Conservation (phyloP, 2,113 vertebrate genomes). For the Progne subis region DNA sequence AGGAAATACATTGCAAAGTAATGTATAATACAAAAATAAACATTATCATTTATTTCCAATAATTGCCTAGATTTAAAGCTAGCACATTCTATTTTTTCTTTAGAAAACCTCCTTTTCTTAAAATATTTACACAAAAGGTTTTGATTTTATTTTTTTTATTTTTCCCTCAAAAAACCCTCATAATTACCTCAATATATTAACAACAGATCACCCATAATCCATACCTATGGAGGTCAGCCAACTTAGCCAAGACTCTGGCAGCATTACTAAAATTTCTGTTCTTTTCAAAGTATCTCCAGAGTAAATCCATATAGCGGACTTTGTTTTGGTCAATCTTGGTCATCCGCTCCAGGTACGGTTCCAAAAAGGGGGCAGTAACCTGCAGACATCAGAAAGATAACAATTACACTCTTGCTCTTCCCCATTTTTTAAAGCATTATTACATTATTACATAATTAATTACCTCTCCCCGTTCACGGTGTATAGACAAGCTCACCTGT, state of each 20-base stretch:
- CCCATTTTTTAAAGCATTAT: not conserved
- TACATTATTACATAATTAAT: not conserved
- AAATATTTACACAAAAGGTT: not conserved
- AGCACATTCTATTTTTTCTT: not conserved
- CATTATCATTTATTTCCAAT: not conserved
- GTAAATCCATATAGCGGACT: conserved; percentile 94
- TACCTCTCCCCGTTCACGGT: not conserved
- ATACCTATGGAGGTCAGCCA: conserved; percentile 96
- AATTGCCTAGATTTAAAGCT: not conserved
- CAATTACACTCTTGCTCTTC: not conserved
- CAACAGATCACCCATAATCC: not conserved
- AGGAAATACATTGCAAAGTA: not conserved
- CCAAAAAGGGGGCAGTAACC: conserved; percentile 93
- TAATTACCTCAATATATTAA: not conserved
- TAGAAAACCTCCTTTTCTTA: not conserved
- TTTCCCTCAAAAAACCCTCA: no score
- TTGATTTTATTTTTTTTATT: not conserved
- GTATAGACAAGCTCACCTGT: conserved; percentile 78
- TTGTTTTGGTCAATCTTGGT: conserved; percentile 95
- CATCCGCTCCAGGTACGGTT: conserved; percentile 93
- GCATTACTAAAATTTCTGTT: conserved; percentile 92
- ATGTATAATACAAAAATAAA: not conserved
- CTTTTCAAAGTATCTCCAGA: conserved; percentile 97
- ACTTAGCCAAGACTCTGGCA: conserved; percentile 88
- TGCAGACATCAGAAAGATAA: conserved; percentile 47